Evolutionary conservation across 2,113 vertebrate genomes (phyloP).

Genomic region (Corythaeola cristata): DNA sequence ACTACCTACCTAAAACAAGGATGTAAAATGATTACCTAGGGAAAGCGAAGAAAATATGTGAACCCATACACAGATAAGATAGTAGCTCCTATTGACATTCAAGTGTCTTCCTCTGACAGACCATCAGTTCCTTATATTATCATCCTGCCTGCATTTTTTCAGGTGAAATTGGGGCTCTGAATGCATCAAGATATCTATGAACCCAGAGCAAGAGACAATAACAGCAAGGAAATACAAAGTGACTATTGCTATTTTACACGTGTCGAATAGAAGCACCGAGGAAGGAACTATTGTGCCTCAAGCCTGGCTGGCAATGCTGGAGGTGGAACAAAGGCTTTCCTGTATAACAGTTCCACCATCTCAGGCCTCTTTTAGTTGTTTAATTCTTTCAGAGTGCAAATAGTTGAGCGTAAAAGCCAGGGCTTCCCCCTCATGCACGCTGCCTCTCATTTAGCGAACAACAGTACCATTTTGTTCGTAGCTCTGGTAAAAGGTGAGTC

Average conservation of each 20-base stretch:
- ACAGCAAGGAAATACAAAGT: background rate
- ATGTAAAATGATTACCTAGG: background rate
- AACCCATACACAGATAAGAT: background rate
- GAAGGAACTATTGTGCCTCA: background rate
- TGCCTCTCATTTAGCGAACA: background rate
- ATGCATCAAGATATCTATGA: background rate
- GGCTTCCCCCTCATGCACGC: accelerated
- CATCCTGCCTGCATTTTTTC: background rate
- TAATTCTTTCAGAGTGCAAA: accelerated
- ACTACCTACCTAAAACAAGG: background rate
- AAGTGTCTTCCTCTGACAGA: background rate
- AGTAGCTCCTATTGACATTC: background rate
- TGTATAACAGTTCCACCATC: background rate
- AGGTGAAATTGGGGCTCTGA: background rate
- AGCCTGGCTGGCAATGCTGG: background rate
- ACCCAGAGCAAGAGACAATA: background rate
- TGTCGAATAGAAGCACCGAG: background rate
- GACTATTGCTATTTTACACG: background rate
- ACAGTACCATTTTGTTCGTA: background rate
- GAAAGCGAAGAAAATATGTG: background rate
- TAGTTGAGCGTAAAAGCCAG: background rate
- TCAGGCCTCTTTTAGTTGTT: background rate
- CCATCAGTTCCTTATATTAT: background rate
- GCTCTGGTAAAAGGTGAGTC: background rate
- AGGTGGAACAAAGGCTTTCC: background rate